Evolutionary conservation across 2,888 invertebrate species (phyloP).

Genomic region (Drosophila macrospina): DNA sequence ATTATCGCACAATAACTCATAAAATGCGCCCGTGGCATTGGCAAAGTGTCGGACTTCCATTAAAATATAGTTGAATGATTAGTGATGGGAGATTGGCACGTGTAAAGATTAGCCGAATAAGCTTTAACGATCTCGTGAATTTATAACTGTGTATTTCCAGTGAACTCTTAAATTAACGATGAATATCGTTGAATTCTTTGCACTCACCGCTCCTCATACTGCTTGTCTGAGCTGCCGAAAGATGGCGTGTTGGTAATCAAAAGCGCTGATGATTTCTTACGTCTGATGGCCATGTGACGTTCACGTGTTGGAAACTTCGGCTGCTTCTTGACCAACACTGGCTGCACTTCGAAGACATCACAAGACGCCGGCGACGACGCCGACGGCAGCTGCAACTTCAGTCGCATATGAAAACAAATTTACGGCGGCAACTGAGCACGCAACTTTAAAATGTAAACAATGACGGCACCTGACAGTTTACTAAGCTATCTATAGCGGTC

Average conservation of each 20-base stretch:
- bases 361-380: constrained; percentile 26
- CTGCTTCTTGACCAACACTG: constrained; percentile 86
- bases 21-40: constrained; percentile 44
- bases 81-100: constrained; percentile 22
- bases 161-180: constrained; percentile 1
- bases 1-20: constrained; percentile 70
- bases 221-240: constrained; percentile 33
- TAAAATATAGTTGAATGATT: constrained; percentile 11
- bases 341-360: constrained; percentile 82
- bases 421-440: constrained; percentile 33
- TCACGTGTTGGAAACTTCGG: constrained; percentile 90
- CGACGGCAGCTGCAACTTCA: constrained; percentile 49
- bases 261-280: constrained; percentile 85
- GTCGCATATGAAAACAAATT: constrained; percentile 28
- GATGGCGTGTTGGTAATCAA: constrained; percentile 39
- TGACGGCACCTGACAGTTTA: constrained; percentile 37
- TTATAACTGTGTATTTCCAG: neutral
- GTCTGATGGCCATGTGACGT: constrained; percentile 89
- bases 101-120: constrained; percentile 36
- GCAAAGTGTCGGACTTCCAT: constrained; percentile 29
- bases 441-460: constrained; percentile 59
- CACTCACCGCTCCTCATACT: constrained; percentile 37
- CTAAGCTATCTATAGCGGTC: constrained; percentile 47
- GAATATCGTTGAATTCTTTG: constrained; percentile 17
- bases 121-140: constrained; percentile 29